Conservation (phyloP, 2,113 vertebrate species). For the Campylorhamphus procurvoides region DNA sequence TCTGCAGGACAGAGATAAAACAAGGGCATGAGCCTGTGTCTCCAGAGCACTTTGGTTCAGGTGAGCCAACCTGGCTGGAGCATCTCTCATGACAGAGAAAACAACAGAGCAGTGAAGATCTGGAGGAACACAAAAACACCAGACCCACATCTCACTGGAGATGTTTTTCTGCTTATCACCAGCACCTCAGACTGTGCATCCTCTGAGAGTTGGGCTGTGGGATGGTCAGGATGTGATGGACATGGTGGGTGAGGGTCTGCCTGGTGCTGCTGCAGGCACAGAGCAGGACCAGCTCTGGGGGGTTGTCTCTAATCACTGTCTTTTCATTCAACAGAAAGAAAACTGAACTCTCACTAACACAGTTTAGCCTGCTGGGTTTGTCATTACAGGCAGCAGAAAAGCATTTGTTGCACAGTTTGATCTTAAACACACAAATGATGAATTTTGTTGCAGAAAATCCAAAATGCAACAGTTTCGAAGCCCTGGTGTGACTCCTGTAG, state of each 20-base stretch:
- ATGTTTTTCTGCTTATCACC: not conserved
- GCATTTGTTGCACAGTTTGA: not conserved
- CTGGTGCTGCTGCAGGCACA: fast-evolving
- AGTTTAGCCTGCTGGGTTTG: not conserved
- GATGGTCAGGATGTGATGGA: not conserved
- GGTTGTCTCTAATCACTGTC: not conserved
- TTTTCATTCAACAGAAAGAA: not conserved
- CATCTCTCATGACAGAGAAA: not conserved
- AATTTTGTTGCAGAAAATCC: not conserved
- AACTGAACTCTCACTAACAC: not conserved
- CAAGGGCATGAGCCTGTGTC: fast-evolving
- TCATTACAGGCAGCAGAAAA: not conserved
- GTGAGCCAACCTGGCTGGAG: not conserved
- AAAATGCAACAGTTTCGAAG: fast-evolving
- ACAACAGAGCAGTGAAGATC: not conserved
- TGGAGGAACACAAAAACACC: not conserved
- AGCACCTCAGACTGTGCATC: not conserved
- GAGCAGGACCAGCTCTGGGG: fast-evolving
- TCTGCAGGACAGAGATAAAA: conserved; percentile 65
- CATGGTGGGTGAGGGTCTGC: not conserved
- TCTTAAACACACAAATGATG: not conserved
- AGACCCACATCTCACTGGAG: not conserved
- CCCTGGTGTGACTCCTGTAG: not conserved
- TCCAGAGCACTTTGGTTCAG: not conserved
- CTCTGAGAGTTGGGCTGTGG: not conserved